These are phyloP conservation scores for Drosophila nigritarsus DNA, from an alignment of 2,888 invertebrate species.

Conservation along the genomic window DNA sequence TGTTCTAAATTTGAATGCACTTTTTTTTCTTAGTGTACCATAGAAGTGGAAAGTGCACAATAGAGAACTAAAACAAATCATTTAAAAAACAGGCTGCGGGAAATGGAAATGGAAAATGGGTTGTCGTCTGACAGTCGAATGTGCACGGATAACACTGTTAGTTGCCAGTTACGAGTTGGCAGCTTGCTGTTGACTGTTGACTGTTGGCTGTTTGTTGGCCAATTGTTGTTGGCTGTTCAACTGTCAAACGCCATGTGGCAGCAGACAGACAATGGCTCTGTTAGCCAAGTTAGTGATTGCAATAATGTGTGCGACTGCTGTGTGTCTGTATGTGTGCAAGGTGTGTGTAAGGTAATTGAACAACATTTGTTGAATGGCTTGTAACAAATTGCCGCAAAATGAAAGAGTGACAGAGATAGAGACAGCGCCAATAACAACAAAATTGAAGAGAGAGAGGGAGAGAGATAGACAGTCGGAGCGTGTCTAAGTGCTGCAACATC, in stretches of 20 bases:
- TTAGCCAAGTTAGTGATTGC: constrained; percentile 47
- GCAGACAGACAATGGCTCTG: constrained; percentile 46
- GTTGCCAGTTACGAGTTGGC: constrained; percentile 18
- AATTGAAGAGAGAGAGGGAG: background rate
- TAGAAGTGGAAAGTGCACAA: constrained; percentile 26
- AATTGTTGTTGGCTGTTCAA: constrained; percentile 13
- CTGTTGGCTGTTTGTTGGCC: constrained; percentile 9
- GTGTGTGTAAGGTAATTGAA: constrained; percentile 69
- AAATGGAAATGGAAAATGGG: background rate
- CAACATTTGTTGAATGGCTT: constrained; percentile 80
- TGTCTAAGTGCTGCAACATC: constrained; percentile 26
- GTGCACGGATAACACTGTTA: constrained; percentile 38
- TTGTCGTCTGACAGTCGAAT: constrained; percentile 19
- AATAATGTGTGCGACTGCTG: constrained; percentile 37
- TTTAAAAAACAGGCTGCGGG: constrained; percentile 33
- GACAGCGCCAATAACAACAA: background rate
- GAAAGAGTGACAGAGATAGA: constrained; percentile 3
- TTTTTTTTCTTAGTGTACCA: background rate
- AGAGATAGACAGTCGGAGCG: background rate
- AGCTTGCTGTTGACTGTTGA: background rate
- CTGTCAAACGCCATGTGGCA: constrained; percentile 69
- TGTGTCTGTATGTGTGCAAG: constrained; percentile 11
- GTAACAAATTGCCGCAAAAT: constrained; percentile 67
- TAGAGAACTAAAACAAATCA: constrained; percentile 59
- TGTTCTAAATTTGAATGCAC: background rate